Conservation (phyloP, 2,888 invertebrate genomes). For the Bombylius major region DNA sequence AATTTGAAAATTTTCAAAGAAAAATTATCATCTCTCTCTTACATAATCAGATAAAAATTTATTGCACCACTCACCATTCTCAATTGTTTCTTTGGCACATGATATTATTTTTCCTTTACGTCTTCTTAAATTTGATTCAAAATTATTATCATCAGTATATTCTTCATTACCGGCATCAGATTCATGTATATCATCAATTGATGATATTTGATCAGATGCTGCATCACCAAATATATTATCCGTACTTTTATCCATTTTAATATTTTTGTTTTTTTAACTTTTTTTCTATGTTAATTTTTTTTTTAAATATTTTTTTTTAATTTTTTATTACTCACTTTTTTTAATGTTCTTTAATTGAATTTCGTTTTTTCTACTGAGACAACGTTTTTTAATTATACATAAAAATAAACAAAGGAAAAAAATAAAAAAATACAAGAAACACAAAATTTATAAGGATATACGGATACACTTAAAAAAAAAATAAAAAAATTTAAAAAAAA, state of each 20-base stretch:
- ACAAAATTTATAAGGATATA: too few relatives aligned
- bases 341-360: too few relatives aligned
- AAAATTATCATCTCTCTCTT: too few relatives aligned
- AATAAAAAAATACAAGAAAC: too few relatives aligned
- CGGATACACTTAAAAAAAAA: too few relatives aligned
- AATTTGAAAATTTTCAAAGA: too few relatives aligned
- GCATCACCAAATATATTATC: constrained; percentile 25
- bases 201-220: constrained; percentile 29
- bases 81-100: constrained; percentile 38
- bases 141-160: constrained; percentile 31
- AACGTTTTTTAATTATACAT: too few relatives aligned
- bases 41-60: too few relatives aligned
- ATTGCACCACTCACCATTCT: constrained; percentile 26
- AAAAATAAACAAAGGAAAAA: too few relatives aligned
- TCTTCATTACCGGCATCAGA: constrained; percentile 27
- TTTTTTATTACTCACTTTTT: too few relatives aligned
- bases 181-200: constrained; percentile 29
- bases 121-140: constrained; percentile 35
- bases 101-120: constrained; percentile 38
- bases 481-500: too few relatives aligned
- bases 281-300: constrained; percentile 1
- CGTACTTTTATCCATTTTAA: constrained; percentile 31
- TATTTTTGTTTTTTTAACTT: not conserved
- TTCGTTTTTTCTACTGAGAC: too few relatives aligned
- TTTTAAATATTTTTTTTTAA: not conserved